phyloP scores from a whole-genome alignment of 2,113 vertebrate genomes.

The Hippocampus barbouri region DNA sequence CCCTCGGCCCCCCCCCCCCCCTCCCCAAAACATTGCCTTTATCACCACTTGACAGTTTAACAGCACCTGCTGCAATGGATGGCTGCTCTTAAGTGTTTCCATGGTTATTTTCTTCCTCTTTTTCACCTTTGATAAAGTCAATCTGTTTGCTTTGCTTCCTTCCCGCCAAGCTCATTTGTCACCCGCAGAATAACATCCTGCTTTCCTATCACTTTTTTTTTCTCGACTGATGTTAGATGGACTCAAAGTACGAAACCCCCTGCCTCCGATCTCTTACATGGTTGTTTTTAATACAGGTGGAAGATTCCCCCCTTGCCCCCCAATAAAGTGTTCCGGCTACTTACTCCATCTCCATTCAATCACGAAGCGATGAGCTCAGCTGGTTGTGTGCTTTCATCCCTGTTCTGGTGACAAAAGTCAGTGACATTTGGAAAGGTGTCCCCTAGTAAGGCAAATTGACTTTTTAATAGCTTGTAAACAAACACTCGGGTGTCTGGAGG shows the following conservation, averaged over 20 bases:
- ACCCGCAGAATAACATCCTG: conserved; percentile 13
- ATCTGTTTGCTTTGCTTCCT: conserved; percentile 35
- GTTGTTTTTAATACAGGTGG: neutral
- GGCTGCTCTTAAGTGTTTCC: conserved; percentile 56
- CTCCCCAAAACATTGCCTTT: conserved; percentile 51
- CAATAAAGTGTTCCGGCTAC: neutral
- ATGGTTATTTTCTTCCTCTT: conserved; percentile 60
- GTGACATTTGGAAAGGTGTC: neutral
- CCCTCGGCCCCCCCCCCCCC: conserved; percentile 35
- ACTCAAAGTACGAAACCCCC: neutral
- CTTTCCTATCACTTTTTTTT: neutral
- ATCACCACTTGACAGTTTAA: conserved; percentile 71
- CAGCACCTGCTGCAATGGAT: conserved; percentile 64
- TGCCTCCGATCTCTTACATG: neutral
- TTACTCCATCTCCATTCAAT: neutral
- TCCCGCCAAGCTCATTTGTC: conserved; percentile 51
- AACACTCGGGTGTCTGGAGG: neutral
- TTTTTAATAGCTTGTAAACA: neutral
- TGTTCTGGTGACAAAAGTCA: neutral
- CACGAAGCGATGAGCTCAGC: neutral
- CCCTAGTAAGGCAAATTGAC: neutral
- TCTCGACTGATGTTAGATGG: neutral
- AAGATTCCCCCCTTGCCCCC: neutral
- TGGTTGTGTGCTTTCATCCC: no score
- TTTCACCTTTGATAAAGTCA: conserved; percentile 58